Evolutionary conservation across 2,113 vertebrate species (phyloP).

Genomic region (Taurulus bubalis): DNA sequence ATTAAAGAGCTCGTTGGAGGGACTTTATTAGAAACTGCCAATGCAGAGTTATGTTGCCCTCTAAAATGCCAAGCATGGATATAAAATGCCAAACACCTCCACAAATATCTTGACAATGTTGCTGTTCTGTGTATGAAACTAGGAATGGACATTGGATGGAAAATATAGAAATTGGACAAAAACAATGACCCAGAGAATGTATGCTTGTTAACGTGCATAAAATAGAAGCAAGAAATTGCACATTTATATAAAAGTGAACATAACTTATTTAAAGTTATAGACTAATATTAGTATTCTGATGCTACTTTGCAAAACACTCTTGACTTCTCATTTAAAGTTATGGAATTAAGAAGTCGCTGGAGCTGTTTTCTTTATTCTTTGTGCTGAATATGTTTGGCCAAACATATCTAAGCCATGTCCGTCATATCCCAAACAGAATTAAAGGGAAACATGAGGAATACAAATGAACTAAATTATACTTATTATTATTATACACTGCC

Average conservation of each 20-base stretch:
- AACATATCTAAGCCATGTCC: no score
- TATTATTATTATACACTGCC: no score
- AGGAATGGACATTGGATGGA: neutral
- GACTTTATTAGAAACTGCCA: conserved; percentile 27
- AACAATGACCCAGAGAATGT: conserved; percentile 3
- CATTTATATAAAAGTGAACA: conserved; percentile 44
- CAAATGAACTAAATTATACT: no score
- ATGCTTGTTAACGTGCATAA: conserved; percentile 11
- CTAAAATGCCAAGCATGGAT: conserved; percentile 8
- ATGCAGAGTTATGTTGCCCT: conserved; percentile 17
- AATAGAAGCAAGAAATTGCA: conserved; percentile 40
- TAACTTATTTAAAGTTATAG: conserved; percentile 40
- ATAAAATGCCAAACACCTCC: conserved; percentile 2
- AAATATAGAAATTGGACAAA: neutral
- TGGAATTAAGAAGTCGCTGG: conserved; percentile 6
- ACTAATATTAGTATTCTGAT: conserved; percentile 29
- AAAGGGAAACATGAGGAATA: no score
- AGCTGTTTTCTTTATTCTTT: neutral
- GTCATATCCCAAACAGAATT: no score
- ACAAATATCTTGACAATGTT: neutral
- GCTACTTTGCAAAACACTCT: conserved; percentile 26
- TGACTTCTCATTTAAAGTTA: conserved; percentile 38
- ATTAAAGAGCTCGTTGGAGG: conserved; percentile 43
- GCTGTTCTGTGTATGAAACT: neutral
- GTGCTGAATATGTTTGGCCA: neutral